Evolutionary conservation across 2,113 vertebrate species (phyloP).

Genomic region (Dipodomys ordii): DNA sequence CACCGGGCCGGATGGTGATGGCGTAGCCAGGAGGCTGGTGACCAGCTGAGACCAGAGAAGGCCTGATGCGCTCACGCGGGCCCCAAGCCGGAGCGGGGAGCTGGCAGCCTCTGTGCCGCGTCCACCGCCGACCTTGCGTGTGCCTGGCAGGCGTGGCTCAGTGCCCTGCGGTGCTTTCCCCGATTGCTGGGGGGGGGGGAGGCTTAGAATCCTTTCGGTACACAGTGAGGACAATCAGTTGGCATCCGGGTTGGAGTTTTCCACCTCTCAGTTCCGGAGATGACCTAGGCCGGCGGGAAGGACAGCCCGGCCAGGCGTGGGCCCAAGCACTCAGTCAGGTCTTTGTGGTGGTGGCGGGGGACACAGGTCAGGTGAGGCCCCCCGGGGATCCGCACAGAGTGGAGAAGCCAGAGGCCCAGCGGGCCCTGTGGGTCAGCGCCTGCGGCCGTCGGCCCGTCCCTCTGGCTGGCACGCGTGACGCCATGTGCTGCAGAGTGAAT

Average conservation of each 20-base stretch:
- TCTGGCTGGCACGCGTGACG: too few species aligned
- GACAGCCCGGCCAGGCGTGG: background rate
- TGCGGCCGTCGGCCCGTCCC: background rate
- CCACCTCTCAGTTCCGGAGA: background rate
- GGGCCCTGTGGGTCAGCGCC: background rate
- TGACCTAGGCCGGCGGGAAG: background rate
- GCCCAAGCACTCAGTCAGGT: background rate
- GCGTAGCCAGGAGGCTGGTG: slow-evolving; percentile 9
- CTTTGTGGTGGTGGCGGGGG: background rate
- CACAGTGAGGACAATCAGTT: background rate
- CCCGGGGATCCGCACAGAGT: background rate
- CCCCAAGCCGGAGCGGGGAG: background rate
- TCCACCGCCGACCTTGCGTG: background rate
- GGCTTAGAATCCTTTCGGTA: background rate
- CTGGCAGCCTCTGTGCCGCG: background rate
- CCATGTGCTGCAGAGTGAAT: too few species aligned
- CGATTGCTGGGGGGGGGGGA: background rate
- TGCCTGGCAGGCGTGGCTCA: background rate
- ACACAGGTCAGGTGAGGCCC: background rate
- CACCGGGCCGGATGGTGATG: background rate
- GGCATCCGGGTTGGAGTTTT: background rate
- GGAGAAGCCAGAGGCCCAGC: background rate
- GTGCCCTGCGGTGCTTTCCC: background rate
- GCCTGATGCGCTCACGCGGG: slow-evolving; percentile 1
- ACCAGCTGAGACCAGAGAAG: slow-evolving; percentile 1